Conservation (phyloP, 1,140 invertebrate species). For the Platyscapa corneri region DNA sequence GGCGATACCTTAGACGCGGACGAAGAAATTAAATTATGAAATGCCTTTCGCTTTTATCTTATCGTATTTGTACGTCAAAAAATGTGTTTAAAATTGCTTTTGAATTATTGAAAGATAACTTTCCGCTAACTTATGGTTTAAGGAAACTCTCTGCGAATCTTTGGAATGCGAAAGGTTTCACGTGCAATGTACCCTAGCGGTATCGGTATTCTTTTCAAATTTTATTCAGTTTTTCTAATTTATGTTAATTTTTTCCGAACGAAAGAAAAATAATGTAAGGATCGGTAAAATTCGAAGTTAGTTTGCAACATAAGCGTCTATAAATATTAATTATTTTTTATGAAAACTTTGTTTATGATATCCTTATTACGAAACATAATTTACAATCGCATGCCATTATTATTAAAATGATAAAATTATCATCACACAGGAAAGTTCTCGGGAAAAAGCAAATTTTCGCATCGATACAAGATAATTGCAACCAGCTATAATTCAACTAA, state of each 20-base stretch:
- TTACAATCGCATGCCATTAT: too few species aligned
- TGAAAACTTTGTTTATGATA: too few species aligned
- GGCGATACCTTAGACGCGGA: neutral
- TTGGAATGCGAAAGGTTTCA: neutral
- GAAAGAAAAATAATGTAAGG: neutral
- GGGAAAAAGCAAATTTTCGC: too few species aligned
- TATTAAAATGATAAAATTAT: too few species aligned
- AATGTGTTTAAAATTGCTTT: neutral
- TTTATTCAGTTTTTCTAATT: conserved; percentile 7
- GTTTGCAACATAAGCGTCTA: too few species aligned
- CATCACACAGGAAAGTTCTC: too few species aligned
- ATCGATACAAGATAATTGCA: too few species aligned
- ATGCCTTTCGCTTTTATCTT: neutral
- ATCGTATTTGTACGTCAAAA: neutral
- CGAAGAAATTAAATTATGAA: neutral
- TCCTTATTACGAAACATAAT: too few species aligned
- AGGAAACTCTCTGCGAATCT: neutral
- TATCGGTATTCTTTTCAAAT: neutral
- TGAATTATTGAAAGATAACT: conserved; percentile 5
- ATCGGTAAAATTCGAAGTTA: too few species aligned
- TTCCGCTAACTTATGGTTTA: neutral
- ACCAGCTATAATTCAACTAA: too few species aligned
- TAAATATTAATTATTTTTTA: too few species aligned
- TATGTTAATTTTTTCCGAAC: neutral
- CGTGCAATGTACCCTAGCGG: neutral